phyloP scores from a whole-genome alignment of 2,888 invertebrate genomes.

The Acronicta leporina region DNA sequence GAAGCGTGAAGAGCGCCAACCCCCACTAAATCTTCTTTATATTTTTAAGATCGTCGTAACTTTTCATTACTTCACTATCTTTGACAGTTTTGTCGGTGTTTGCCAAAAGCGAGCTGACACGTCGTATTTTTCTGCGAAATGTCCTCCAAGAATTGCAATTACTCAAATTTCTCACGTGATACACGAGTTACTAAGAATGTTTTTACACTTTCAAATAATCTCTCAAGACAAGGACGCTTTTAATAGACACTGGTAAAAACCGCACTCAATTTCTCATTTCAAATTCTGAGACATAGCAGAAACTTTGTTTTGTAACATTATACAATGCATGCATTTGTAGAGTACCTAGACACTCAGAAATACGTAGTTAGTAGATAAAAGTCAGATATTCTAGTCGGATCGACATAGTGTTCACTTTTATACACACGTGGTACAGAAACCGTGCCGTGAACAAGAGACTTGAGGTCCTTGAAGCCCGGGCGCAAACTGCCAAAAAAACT shows the following conservation, averaged over 20 bases:
- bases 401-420: no score
- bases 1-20: background rate
- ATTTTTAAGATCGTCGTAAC: background rate
- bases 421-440: no score
- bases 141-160: background rate
- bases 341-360: background rate
- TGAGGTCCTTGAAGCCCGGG: no score
- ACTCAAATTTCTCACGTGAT: conserved; percentile 1
- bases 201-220: background rate
- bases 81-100: background rate
- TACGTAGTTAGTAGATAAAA: background rate
- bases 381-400: background rate
- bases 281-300: background rate
- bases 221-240: background rate
- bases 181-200: background rate
- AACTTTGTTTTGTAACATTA: background rate
- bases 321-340: background rate
- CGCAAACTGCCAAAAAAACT: no score
- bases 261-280: background rate
- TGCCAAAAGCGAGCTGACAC: background rate
- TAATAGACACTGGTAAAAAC: background rate
- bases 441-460: no score
- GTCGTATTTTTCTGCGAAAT: background rate
- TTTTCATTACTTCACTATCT: background rate
- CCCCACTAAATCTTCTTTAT: no score